Evolutionary conservation across 2,113 vertebrate genomes (phyloP).

Genomic region (Engraulis encrasicolus): DNA sequence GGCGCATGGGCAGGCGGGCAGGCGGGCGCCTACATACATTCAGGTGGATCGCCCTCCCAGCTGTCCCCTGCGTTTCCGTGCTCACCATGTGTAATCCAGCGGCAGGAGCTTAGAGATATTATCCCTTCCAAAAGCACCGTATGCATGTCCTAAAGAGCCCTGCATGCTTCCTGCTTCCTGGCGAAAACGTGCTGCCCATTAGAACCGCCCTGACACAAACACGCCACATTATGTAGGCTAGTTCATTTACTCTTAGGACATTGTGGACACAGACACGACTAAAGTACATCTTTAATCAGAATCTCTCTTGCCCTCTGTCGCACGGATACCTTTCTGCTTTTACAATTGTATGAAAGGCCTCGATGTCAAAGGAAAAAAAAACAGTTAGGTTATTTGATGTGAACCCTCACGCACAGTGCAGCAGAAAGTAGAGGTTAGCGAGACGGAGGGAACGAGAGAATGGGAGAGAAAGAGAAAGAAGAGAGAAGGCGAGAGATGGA

Average conservation of each 20-base stretch:
- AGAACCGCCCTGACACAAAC: not conserved
- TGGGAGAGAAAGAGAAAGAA: not conserved
- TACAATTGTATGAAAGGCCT: not conserved
- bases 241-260: not conserved
- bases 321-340: not conserved
- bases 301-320: not conserved
- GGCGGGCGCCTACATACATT: not conserved
- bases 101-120: conserved; percentile 32
- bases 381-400: not conserved
- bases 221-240: not conserved
- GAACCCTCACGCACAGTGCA: not conserved
- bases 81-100: conserved; percentile 32
- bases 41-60: conserved; percentile 5
- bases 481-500: not conserved
- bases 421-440: not conserved
- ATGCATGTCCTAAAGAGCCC: conserved; percentile 31
- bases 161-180: not conserved
- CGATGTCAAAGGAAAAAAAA: not conserved
- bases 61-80: not conserved
- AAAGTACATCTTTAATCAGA: not conserved
- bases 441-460: not conserved
- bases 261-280: not conserved
- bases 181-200: not conserved
- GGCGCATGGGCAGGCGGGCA: too few relatives aligned
- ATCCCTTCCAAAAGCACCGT: conserved; percentile 24